These are phyloP conservation scores for Acrobasis consociella DNA, from an alignment of 2,888 invertebrate species.

Conservation along the genomic window DNA sequence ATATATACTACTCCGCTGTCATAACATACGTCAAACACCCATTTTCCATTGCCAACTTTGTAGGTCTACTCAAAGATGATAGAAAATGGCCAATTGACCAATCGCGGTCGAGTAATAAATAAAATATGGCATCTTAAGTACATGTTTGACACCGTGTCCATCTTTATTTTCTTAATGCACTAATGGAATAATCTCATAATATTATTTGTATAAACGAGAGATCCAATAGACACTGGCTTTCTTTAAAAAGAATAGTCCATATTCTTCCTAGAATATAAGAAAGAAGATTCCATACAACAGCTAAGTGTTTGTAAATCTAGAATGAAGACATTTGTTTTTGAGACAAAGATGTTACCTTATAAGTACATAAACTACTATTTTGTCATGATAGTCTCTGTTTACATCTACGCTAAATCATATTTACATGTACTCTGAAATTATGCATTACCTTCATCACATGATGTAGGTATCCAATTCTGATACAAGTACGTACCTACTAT, in stretches of 20 bases:
- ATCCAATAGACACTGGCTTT: constrained; percentile 68
- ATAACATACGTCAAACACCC: too few species aligned
- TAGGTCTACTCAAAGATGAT: too few species aligned
- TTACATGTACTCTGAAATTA: neutral
- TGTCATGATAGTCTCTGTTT: constrained; percentile 16
- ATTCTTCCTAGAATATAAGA: constrained; percentile 5
- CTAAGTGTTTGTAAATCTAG: constrained; percentile 12
- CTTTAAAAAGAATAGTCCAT: constrained; percentile 39
- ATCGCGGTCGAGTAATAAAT: neutral
- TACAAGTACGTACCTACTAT: neutral
- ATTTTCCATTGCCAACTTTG: too few species aligned
- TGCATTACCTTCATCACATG: neutral
- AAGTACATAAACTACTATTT: constrained; percentile 18
- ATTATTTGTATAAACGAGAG: constrained; percentile 67
- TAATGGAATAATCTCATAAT: constrained; percentile 81
- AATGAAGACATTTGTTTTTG: neutral
- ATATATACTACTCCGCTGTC: too few species aligned
- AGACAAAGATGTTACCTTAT: constrained; percentile 6
- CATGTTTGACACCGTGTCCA: constrained; percentile 7
- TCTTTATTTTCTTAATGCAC: constrained; percentile 63
- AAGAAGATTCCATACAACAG: constrained; percentile 20
- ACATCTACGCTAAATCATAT: neutral
- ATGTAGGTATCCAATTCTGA: neutral
- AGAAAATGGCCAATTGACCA: too few species aligned
- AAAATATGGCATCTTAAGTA: constrained; percentile 14